Evolutionary conservation across 2,113 vertebrate species (phyloP).

Genomic region (Dipodomys merriami): DNA sequence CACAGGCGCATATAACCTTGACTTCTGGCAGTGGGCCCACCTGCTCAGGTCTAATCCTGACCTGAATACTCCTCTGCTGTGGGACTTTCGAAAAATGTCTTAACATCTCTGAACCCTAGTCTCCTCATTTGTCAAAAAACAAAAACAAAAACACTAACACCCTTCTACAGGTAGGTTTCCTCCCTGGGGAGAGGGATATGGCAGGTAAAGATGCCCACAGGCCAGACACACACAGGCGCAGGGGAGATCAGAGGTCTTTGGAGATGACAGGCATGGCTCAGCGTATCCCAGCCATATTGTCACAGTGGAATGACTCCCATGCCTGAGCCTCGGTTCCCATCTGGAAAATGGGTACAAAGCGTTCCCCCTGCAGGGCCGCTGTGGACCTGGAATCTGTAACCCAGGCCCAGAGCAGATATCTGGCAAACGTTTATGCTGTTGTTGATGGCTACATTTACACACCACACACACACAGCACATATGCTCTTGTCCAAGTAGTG

Average conservation of each 20-base stretch:
- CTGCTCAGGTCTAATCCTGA: not conserved
- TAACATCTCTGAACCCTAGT: constrained; percentile 1
- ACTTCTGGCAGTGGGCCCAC: not conserved
- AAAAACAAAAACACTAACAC: too few species aligned
- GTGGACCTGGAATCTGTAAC: not conserved
- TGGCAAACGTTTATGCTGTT: not conserved
- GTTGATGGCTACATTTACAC: not conserved
- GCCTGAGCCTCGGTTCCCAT: not conserved
- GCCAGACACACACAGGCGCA: rapidly evolving
- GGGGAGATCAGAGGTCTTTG: not conserved
- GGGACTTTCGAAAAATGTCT: not conserved
- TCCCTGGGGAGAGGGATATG: not conserved
- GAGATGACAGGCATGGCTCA: not conserved
- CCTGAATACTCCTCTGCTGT: not conserved
- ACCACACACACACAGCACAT: too few species aligned
- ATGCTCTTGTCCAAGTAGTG: not conserved
- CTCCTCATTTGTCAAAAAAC: not conserved
- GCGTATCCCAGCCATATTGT: not conserved
- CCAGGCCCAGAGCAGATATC: not conserved
- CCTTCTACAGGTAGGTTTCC: not conserved
- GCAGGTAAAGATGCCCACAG: not conserved
- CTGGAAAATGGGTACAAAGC: not conserved
- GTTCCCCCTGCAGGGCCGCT: too few species aligned
- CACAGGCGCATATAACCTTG: not conserved
- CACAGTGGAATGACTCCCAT: not conserved